A percentile compares a stretch with the other conserved stretches of the same genome.
phyloP scores from a whole-genome alignment of 2,888 invertebrate genomes.

The Dryobotodes eremita region DNA sequence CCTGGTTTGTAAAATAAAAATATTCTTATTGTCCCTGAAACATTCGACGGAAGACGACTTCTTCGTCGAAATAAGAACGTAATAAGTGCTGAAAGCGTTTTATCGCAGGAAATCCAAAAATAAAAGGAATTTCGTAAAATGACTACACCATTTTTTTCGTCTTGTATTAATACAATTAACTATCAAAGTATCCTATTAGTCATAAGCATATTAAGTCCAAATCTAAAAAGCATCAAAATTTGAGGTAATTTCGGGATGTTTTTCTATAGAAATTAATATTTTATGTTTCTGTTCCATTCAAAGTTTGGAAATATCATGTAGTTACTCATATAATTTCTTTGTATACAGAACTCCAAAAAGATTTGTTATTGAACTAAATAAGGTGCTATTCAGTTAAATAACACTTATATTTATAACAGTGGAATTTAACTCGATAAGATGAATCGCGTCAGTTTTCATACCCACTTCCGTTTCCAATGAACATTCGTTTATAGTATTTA shows the following conservation, averaged over 20 bases:
- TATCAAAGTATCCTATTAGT: background rate
- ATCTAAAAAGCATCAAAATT: background rate
- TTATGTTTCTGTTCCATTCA: background rate
- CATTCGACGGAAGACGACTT: background rate
- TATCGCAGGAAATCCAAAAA: background rate
- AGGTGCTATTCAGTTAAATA: background rate
- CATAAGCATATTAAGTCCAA: background rate
- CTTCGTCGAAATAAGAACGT: background rate
- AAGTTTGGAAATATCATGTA: too few relatives aligned
- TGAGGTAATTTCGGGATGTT: background rate
- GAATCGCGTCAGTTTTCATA: background rate
- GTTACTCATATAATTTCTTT: too few relatives aligned
- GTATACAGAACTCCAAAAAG: background rate
- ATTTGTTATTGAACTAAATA: background rate
- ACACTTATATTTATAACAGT: background rate
- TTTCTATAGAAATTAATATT: background rate
- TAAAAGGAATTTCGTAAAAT: background rate
- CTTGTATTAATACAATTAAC: background rate
- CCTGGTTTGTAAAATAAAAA: background rate
- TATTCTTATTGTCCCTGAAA: background rate
- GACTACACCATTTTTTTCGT: background rate
- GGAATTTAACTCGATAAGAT: background rate
- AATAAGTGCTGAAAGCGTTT: background rate
- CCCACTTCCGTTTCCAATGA: slow-evolving; percentile 22
- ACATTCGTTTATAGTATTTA: slow-evolving; percentile 46